Conservation (phyloP, 2,797 vertebrate genomes). For the Pseudomugil tenellus region DNA sequence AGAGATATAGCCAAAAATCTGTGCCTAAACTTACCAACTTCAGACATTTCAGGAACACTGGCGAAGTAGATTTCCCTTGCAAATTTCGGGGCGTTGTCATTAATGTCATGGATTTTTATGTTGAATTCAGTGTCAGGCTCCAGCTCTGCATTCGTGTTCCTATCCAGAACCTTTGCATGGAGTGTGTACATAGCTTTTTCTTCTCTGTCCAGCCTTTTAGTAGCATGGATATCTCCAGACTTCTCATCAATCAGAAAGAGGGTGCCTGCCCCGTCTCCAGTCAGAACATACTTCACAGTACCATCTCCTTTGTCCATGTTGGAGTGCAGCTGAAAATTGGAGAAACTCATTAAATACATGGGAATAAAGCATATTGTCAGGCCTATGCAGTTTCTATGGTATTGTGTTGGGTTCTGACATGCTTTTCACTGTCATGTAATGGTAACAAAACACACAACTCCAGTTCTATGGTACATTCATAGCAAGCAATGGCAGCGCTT, state of each 20-base stretch:
- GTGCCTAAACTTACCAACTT: slow-evolving; percentile 89
- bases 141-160: slow-evolving; percentile 89
- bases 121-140: slow-evolving; percentile 97
- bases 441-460: slow-evolving; percentile 4
- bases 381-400: background rate
- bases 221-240: slow-evolving; percentile 96
- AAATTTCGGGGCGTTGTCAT: slow-evolving; percentile 97
- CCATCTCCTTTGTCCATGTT: slow-evolving; percentile 97
- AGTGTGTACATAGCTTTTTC: slow-evolving; percentile 94
- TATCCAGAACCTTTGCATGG: slow-evolving; percentile 92
- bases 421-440: background rate
- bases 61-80: slow-evolving; percentile 90
- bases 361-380: background rate
- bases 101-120: slow-evolving; percentile 99
- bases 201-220: slow-evolving; percentile 95
- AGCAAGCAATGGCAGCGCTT: slow-evolving; percentile 8
- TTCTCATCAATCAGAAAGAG: slow-evolving; percentile 96
- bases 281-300: slow-evolving; percentile 93
- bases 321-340: slow-evolving; percentile 89
- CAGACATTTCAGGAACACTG: slow-evolving; percentile 95
- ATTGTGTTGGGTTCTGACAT: background rate
- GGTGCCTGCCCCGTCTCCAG: slow-evolving; percentile 94
- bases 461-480: slow-evolving; percentile 6
- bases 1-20: no score
- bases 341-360: slow-evolving; percentile 2